Evolutionary conservation across 2,888 invertebrate genomes (phyloP), one percentile per base, ranked within the genome.

Genomic region (Melieria omissa): DNA sequence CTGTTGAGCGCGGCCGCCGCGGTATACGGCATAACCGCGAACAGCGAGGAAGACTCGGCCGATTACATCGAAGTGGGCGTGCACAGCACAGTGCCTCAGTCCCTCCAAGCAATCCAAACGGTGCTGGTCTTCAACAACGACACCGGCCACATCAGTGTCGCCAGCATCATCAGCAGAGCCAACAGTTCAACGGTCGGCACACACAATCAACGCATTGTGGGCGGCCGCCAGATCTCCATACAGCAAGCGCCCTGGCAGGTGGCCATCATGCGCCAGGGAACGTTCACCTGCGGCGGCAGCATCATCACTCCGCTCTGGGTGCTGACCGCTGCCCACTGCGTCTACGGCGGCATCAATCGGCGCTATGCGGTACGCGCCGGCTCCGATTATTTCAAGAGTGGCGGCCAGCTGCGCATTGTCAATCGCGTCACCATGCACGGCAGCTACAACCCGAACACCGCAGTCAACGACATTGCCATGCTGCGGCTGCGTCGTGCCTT

Each of bases 281-380:
- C 14, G 44, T 72, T 72, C 52, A 6, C 64, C 46, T 72, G 72
- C n/a, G 72, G 68, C 10, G 63, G 60, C n/a, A 64, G 68, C 1
- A 16, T 72, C 9, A 63, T 72, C 41, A 64, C 58, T 14, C 29
- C 45, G 14, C 29, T 5, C 6, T 72, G 72, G 72, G 67, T 72
- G 6, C 29, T 72, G 10, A 68, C 72, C 4, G 72, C 72, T 0
- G 72, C 68, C 1, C 72, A 72, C 45, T 72, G 72, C 42, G 68
- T 72, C n/a, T 52, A 72, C n/a, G 64, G 60, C 4, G 29, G 44
- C 60, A n/a, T 12, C 4, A 46, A 29, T 60, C 14, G 44, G 9
- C 16, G 41, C 8, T 44, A 64, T 68, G 44, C 62, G 9, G 64
- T 72, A 29, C 67, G 72, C 29, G 72, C 42, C 1, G 72, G 72